Evolutionary conservation across 2,888 invertebrate genomes (phyloP).

Genomic region (Ariolimax columbianus): DNA sequence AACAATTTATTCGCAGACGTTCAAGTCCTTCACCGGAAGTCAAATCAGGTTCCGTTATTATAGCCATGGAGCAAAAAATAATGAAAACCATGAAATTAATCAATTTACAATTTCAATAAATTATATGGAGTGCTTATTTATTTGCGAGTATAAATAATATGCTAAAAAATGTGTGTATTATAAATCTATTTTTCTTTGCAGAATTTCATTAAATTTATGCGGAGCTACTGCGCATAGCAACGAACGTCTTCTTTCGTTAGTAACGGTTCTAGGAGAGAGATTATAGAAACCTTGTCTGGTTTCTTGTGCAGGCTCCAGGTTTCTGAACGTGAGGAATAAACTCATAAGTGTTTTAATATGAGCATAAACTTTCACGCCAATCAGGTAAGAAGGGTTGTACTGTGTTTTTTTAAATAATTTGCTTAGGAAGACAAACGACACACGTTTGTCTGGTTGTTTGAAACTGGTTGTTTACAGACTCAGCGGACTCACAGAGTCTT

Average conservation of each 20-base stretch:
- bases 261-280: not conserved
- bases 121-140: no score
- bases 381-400: conserved; percentile 35
- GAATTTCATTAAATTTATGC: not conserved
- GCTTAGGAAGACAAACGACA: no score
- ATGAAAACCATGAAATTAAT: not conserved
- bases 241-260: conserved; percentile 1
- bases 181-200: no score
- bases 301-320: not conserved
- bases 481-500: no score
- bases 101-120: not conserved
- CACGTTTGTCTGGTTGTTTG: no score
- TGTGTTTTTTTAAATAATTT: not conserved
- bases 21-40: conserved; percentile 9
- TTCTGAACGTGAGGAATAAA: not conserved
- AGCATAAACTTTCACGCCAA: conserved; percentile 56
- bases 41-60: conserved; percentile 8
- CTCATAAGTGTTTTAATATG: conserved; percentile 40
- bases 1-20: not conserved
- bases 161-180: no score
- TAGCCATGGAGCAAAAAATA: not conserved
- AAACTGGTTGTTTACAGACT: no score
- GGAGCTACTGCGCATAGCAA: conserved; percentile 16
- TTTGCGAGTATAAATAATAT: no score
- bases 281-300: not conserved